Evolutionary conservation across 2,113 vertebrate genomes (phyloP).

Genomic region (Malurus cyaneus): DNA sequence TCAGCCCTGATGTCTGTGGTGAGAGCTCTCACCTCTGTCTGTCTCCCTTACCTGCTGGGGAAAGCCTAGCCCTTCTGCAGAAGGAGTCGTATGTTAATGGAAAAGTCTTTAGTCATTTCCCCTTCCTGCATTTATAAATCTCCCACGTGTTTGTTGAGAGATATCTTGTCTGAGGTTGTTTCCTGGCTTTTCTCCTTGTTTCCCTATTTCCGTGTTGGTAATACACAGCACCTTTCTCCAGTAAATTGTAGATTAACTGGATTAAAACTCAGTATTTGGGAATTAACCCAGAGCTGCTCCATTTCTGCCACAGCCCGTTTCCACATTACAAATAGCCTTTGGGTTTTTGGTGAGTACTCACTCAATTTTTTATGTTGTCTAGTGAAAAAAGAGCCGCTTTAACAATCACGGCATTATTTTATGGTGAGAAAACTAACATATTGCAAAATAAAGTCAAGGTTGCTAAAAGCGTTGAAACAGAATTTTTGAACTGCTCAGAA

Average conservation of each 20-base stretch:
- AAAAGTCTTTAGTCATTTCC: background rate
- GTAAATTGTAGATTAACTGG: background rate
- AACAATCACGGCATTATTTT: background rate
- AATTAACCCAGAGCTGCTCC: background rate
- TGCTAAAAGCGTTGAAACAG: background rate
- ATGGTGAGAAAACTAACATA: background rate
- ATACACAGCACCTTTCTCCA: background rate
- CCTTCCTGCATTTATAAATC: background rate
- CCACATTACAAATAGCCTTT: background rate
- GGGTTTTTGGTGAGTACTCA: background rate
- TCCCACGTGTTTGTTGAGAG: fast-evolving
- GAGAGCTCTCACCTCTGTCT: background rate
- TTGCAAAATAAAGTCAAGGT: background rate
- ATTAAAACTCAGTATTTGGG: background rate
- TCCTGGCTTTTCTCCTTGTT: background rate
- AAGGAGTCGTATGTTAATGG: background rate
- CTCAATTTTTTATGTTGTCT: background rate
- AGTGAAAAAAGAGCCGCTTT: background rate
- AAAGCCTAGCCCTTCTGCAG: background rate
- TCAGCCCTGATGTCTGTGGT: background rate
- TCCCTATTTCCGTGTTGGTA: background rate
- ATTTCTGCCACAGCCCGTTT: background rate
- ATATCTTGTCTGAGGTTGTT: background rate
- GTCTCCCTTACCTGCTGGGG: background rate
- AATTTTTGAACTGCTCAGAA: background rate